Conservation (phyloP, 1,140 invertebrate species). For the Zaprionus africanus region DNA sequence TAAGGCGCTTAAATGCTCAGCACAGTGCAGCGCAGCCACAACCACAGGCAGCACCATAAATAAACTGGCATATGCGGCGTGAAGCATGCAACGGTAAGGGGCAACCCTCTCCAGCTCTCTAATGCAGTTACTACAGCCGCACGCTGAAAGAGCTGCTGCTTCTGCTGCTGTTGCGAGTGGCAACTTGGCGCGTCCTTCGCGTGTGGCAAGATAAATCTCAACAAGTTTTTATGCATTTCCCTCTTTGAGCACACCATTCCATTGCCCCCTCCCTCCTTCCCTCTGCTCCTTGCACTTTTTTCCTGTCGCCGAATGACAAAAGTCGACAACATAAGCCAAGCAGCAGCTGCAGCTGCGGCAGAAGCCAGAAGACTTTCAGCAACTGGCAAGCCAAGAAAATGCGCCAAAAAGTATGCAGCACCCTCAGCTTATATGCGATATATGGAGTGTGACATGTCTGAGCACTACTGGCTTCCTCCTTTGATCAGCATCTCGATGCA, state of each 20-base stretch:
- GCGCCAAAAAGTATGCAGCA: constrained; percentile 55
- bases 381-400: constrained; percentile 64
- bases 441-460: constrained; percentile 48
- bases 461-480: constrained; percentile 45
- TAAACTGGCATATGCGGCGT: constrained; percentile 72
- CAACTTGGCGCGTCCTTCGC: constrained; percentile 62
- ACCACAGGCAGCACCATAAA: constrained; percentile 61
- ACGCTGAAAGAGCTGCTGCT: constrained; percentile 26
- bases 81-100: constrained; percentile 48
- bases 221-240: constrained; percentile 78
- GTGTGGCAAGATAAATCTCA: constrained; percentile 80
- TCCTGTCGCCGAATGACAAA: constrained; percentile 57
- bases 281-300: constrained; percentile 25
- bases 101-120: constrained; percentile 44
- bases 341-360: constrained; percentile 33
- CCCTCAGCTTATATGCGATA: constrained; percentile 34
- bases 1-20: constrained; percentile 75
- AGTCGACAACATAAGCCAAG: constrained; percentile 70
- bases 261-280: constrained; percentile 6
- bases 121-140: constrained; percentile 65
- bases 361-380: constrained; percentile 40
- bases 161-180: constrained; percentile 6
- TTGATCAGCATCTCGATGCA: constrained; percentile 61
- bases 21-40: constrained; percentile 2
- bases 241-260: not conserved